phyloP scores from a whole-genome alignment of 2,113 vertebrate genomes.

The Perca fluviatilis region DNA sequence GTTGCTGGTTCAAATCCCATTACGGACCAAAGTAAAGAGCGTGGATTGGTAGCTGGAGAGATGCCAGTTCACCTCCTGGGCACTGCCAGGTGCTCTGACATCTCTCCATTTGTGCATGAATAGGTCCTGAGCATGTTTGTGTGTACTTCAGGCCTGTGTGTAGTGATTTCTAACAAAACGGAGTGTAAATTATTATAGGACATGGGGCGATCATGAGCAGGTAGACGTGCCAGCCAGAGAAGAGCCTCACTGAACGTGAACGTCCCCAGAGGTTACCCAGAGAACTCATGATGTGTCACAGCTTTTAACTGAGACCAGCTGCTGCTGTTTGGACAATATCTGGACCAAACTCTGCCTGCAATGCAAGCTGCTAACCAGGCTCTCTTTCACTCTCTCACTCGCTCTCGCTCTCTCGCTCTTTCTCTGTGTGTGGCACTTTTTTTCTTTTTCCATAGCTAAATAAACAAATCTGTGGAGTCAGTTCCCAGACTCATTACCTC shows the following conservation, averaged over 20 bases:
- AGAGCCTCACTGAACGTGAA: constrained; percentile 41
- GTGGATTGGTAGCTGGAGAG: too few relatives aligned
- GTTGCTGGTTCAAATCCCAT: too few relatives aligned
- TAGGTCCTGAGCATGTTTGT: too few relatives aligned
- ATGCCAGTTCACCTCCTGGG: too few relatives aligned
- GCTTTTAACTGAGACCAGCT: constrained; percentile 60
- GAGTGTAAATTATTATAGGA: too few relatives aligned
- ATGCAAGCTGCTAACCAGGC: constrained; percentile 21
- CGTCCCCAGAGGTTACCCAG: constrained; percentile 53
- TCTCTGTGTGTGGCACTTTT: constrained; percentile 1
- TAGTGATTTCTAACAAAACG: too few relatives aligned
- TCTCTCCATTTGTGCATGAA: too few relatives aligned
- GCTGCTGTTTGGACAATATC: constrained; percentile 45
- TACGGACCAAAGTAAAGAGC: too few relatives aligned
- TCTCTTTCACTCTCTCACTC: too few relatives aligned
- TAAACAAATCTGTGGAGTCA: constrained; percentile 58
- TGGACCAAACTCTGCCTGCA: constrained; percentile 35
- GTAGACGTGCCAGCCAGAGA: background rate
- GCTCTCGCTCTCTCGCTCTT: too few relatives aligned
- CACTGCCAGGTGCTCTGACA: too few relatives aligned
- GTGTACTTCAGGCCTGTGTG: too few relatives aligned
- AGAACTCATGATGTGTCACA: constrained; percentile 49
- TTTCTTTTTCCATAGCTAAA: constrained; percentile 57
- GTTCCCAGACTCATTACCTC: constrained; percentile 67
- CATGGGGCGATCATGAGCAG: constrained; percentile 11